Base-by-base conservation (phyloP, 2,113 vertebrate species). In the Gobio gobio region DNA sequence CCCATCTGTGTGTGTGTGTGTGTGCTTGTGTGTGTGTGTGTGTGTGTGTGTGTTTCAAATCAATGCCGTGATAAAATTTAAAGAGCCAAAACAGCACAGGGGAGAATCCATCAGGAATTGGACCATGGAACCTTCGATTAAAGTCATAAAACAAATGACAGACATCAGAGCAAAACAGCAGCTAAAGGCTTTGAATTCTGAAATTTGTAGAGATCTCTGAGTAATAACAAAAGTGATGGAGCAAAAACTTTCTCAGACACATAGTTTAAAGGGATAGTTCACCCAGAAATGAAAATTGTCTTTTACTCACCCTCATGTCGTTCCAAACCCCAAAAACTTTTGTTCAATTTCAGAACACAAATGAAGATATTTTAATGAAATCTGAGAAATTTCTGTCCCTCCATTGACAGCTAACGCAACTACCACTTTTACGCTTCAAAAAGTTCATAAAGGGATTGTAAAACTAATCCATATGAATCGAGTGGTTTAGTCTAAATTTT, bases 91-190 rank as follows among this genome's bases (percentile, higher is more conserved):
- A 85, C 58, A 83, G 58, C 80, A 82, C 49, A 64, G 45, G 43
- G 56, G 68, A 63, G 74, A 83, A 74, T 83, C 78, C 68, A 72
- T 87, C 66, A 77, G 68, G 88, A 83, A 64, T 70, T 61, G 54
- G 36, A 59, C 77, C 64, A 26, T 81, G 66, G 47, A 84, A 58
- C 26, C 40, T 63, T 84, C 61, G 70, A 89, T 87, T 89, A 89
- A 84, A 87, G 73, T 54, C 45, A 89, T 87, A 89, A 85, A 89
- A 85, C 84, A 87, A 85, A 74, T 83, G 63, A 85, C 75, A 79
- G 74, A 87, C 68, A 68, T 36, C 36, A 59, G 81, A 75, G 59
- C n/a, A 68, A 83, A 68, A 75, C 68, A 68, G 64, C 20, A 61
- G 47, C 29, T 58, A 49, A 58, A 80, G 16, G 26, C 82, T 77